Percentiles rank a stretch among this genome's conserved stretches.
These are phyloP conservation scores for Megalops cyprinoides DNA, from an alignment of 2,797 vertebrate species.

Conservation along the genomic window DNA sequence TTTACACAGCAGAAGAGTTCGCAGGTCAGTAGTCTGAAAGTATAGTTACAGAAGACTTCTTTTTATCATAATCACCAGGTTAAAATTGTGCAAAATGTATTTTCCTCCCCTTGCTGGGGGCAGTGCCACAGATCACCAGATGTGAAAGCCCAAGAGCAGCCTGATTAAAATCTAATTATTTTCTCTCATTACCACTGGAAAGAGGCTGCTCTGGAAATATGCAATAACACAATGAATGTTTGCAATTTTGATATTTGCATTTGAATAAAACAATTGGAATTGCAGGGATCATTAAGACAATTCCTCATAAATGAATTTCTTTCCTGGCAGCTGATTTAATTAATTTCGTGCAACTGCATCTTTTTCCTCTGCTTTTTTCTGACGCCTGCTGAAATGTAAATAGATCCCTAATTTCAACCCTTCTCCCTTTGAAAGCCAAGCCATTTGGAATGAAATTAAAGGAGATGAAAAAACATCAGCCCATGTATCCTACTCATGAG, in stretches of 20 bases:
- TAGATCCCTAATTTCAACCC: slow-evolving; percentile 35
- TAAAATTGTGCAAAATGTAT: slow-evolving; percentile 31
- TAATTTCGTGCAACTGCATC: slow-evolving; percentile 69
- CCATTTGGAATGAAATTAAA: slow-evolving; percentile 38
- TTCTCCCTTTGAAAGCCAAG: slow-evolving; percentile 26
- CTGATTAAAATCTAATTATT: slow-evolving; percentile 64
- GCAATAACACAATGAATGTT: slow-evolving; percentile 52
- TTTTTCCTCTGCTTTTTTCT: slow-evolving; percentile 55
- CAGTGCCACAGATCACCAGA: slow-evolving; percentile 25
- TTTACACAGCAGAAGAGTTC: neutral
- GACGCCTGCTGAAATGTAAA: slow-evolving; percentile 49
- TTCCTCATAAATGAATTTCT: slow-evolving; percentile 62
- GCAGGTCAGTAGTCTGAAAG: neutral
- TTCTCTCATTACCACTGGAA: slow-evolving; percentile 60
- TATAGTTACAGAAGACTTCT: neutral
- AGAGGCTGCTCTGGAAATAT: slow-evolving; percentile 52
- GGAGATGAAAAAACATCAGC: slow-evolving; percentile 17
- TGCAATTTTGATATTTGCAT: slow-evolving; percentile 63
- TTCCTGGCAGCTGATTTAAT: slow-evolving; percentile 61
- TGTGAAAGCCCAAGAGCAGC: slow-evolving; percentile 31
- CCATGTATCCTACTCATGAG: slow-evolving; percentile 10
- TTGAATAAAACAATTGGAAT: slow-evolving; percentile 55
- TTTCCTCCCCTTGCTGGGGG: slow-evolving; percentile 2
- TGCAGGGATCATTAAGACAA: slow-evolving; percentile 57
- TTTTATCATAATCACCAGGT: slow-evolving; percentile 23